phyloP scores from a whole-genome alignment of 53 echinoderm and acorn worm species.

The Stichopus horrens region DNA sequence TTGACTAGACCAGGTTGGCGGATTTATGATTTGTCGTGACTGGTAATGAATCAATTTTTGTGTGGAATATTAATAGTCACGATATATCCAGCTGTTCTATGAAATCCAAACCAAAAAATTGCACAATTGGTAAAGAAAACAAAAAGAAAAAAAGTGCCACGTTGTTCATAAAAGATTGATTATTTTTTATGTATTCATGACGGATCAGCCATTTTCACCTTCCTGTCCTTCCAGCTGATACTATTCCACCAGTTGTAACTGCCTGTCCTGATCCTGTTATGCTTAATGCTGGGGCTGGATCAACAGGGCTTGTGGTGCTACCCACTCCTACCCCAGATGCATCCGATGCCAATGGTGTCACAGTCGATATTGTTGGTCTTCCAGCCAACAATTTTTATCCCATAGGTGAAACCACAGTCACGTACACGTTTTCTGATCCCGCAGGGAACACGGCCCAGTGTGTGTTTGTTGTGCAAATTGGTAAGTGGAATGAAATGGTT shows the following conservation, averaged over 20 bases:
- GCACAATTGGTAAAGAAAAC: too few relatives aligned
- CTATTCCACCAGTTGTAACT: neutral
- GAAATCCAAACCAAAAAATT: too few relatives aligned
- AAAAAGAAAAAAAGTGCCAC: too few relatives aligned
- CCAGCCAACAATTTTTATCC: constrained; percentile 33
- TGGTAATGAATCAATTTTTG: too few relatives aligned
- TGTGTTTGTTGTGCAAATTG: neutral
- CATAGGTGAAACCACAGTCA: constrained; percentile 47
- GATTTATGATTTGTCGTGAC: too few relatives aligned
- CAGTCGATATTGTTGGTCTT: neutral
- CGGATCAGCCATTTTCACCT: too few relatives aligned
- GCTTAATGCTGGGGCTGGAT: constrained; percentile 2
- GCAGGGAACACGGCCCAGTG: constrained; percentile 42
- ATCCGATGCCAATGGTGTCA: constrained; percentile 12
- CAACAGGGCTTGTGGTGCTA: constrained; percentile 8
- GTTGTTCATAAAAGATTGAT: too few relatives aligned
- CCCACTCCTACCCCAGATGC: constrained; percentile 33
- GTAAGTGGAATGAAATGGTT: neutral
- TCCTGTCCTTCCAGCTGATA: constrained; percentile 6
- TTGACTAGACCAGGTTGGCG: too few relatives aligned
- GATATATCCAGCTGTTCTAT: too few relatives aligned
- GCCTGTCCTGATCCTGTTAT: neutral
- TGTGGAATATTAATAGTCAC: too few relatives aligned
- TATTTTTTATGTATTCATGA: too few relatives aligned
- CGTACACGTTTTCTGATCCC: constrained; percentile 52